A percentile compares a stretch with the other conserved stretches of the same genome.
Conservation (phyloP, 2,797 vertebrate species). For the Muscicapa comitata region DNA sequence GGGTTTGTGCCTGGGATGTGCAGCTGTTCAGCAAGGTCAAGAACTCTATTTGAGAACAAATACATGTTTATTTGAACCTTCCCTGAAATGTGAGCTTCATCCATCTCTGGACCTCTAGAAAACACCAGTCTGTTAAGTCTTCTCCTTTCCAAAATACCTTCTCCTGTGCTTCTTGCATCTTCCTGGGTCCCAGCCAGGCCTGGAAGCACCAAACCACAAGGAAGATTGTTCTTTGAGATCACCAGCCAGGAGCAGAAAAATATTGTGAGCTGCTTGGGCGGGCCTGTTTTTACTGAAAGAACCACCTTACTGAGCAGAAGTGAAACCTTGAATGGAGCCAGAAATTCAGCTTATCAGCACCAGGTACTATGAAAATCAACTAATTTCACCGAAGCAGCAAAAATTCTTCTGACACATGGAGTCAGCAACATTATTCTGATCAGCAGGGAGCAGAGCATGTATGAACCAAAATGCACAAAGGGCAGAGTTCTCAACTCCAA, state of each 20-base stretch:
- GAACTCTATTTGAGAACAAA: background rate
- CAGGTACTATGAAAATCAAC: background rate
- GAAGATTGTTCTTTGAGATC: constrained; percentile 24
- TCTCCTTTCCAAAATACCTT: background rate
- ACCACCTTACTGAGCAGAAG: background rate
- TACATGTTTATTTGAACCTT: background rate
- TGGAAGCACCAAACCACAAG: constrained; percentile 29
- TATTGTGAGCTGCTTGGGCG: background rate
- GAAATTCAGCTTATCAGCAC: background rate
- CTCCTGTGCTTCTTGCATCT: background rate
- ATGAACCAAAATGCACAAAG: background rate
- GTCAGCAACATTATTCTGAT: background rate
- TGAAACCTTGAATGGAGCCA: background rate
- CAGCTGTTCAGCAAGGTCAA: background rate
- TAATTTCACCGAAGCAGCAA: background rate
- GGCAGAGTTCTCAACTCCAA: background rate
- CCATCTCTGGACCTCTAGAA: background rate
- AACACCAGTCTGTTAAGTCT: background rate
- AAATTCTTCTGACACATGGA: background rate
- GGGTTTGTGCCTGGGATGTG: background rate
- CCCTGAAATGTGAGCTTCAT: background rate
- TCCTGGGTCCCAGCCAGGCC: constrained; percentile 21
- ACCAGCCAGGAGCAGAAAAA: constrained; percentile 49
- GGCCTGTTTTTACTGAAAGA: background rate
- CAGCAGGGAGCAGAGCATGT: background rate